Base-by-base conservation (phyloP, 2,113 vertebrate species). In the Oncorhynchus masou region DNA sequence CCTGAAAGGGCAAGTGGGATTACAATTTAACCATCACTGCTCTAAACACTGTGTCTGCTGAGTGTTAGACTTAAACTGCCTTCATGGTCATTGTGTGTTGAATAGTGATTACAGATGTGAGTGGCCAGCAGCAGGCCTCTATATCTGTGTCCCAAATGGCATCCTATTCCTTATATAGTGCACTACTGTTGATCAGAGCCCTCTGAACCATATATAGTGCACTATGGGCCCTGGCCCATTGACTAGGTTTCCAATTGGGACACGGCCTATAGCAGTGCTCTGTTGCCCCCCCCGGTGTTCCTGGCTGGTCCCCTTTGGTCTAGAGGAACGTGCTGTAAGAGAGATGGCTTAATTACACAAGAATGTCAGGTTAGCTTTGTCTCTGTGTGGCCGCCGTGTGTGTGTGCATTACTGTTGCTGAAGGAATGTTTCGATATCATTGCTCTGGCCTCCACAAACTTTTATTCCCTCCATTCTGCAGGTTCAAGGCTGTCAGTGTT, bases 1-100 rank as follows among this genome's bases (percentile, higher is more conserved):
- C 77, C 75, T 76, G 27, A 87, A 70, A 90, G 90, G 91, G 82
- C 85, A 92, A 92, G 91, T 92, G 93, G 88, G 90, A 91, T 92
- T 86, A 90, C 87, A 87, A 88, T 92, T 92, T 88, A 89, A 80
- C 84, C 16, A 83, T 91, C 87, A 84, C 84, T 48, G 85, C 74
- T 84, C 81, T 78, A 75, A 83, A 79, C 83, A 88, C 82, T 80
- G 74, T 68, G 86, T 79, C 88, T 91, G 91, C 80, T 75, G 88
- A 92, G 87, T 90, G 89, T 93, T 90, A 86, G 75, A 81, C 80
- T 84, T 76, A 82, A 88, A 84, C 83, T 78, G 89, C 83, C 84
- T 84, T 91, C 90, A 93, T 81, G 86, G 87, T 85, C 85, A 79
- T 27, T 82, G 80, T 57, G 79, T 75, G n/a, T 67, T 34, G 31